These are phyloP conservation scores for Aptenodytes patagonicus DNA, from an alignment of 2,113 vertebrate species.

Conservation along the genomic window DNA sequence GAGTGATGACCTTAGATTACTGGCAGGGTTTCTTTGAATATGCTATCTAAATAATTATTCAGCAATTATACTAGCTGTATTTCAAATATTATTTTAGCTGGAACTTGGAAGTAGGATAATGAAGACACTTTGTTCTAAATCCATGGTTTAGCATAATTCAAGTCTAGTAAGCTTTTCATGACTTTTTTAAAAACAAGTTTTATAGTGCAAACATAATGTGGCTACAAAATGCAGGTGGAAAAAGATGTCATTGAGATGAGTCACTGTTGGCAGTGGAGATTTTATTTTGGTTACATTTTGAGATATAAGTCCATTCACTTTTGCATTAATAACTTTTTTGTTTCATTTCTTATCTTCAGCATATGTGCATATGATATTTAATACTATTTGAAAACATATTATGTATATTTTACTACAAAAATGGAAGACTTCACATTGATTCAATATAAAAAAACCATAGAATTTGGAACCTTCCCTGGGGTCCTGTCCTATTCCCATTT, in stretches of 20 bases:
- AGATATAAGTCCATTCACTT: not conserved
- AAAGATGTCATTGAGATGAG: not conserved
- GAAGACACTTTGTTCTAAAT: not conserved
- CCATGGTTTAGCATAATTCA: not conserved
- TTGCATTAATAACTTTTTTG: not conserved
- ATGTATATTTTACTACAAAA: not conserved
- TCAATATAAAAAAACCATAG: not conserved
- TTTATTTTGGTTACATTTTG: not conserved
- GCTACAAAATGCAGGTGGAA: not conserved
- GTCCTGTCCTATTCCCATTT: conserved; percentile 21
- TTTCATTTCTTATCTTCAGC: not conserved
- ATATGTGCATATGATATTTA: not conserved
- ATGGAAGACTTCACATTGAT: not conserved
- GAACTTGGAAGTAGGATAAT: not conserved
- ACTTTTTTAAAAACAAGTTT: not conserved
- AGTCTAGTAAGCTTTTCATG: not conserved
- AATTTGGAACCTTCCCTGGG: not conserved
- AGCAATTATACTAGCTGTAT: not conserved
- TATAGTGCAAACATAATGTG: not conserved
- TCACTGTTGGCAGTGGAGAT: not conserved
- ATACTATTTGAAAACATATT: not conserved
- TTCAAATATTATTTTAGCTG: not conserved
- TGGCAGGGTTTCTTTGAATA: not conserved
- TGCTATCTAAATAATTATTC: not conserved
- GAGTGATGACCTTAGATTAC: not conserved